Percentiles rank a stretch among this genome's conserved stretches.
Conservation (phyloP, 2,888 invertebrate species). For the Chaetoderma sp. region DNA sequence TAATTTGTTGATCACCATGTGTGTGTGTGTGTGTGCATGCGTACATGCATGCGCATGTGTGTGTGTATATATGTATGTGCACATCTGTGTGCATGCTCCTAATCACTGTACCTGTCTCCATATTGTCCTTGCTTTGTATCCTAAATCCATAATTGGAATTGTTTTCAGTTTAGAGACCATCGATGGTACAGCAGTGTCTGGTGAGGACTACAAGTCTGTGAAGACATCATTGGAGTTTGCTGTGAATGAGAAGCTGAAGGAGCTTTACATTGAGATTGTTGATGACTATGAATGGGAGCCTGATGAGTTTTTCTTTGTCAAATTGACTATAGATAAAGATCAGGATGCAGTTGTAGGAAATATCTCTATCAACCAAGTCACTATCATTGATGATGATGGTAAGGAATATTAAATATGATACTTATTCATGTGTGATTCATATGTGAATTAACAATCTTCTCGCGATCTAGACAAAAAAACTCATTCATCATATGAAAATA, state of each 20-base stretch:
- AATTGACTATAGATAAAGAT: constrained; percentile 61
- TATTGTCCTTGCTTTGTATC: too few relatives aligned
- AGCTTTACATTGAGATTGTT: constrained; percentile 72
- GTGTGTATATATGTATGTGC: too few relatives aligned
- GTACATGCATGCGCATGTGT: too few relatives aligned
- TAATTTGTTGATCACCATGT: too few relatives aligned
- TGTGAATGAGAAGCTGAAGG: constrained; percentile 71
- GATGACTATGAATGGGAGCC: constrained; percentile 76
- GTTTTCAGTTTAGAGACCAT: constrained; percentile 72
- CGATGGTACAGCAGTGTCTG: constrained; percentile 73
- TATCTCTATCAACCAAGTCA: constrained; percentile 73
- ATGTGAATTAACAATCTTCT: neutral
- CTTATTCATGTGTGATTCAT: neutral
- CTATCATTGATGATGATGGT: constrained; percentile 76
- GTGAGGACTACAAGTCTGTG: constrained; percentile 73
- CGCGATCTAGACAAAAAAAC: too few relatives aligned
- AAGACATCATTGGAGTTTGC: constrained; percentile 73
- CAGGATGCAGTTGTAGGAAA: constrained; percentile 71
- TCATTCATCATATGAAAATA: too few relatives aligned
- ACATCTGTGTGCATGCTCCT: too few relatives aligned
- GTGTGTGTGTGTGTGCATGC: too few relatives aligned
- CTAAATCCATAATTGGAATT: too few relatives aligned
- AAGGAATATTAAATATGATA: constrained; percentile 45
- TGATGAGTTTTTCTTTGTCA: constrained; percentile 75
- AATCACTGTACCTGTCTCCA: too few relatives aligned